Evolutionary conservation across 2,888 invertebrate species (phyloP), one percentile per base, ranked within the genome.

Genomic region (Nycteola revayana): DNA sequence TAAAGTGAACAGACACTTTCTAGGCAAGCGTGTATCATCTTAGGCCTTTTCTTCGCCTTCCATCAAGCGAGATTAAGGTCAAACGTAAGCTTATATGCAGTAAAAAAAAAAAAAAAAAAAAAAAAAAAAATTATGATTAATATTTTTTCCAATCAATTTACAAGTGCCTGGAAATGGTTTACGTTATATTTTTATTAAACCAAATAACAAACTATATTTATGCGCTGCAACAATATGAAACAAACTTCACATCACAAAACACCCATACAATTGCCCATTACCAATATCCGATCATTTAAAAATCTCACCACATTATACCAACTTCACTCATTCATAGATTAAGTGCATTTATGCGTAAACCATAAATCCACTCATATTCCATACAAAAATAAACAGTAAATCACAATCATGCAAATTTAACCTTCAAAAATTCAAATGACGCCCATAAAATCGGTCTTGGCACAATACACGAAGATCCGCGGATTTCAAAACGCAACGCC

Each of bases 341-440:
- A 59, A 71, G 64, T 67, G 65, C 69, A 67, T 66, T 65, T 61
- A 61, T 60, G 61, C 60, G 61, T 54, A 60, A 66, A 64, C 74
- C 75, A 79, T 81, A 80, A 67, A 69, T 72, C 62, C 60, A 50
- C 55, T 61, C 71, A 72, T 73, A 75, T 52, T 51, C 54, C 53
- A 51, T 29, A 54, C 62, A 64, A 72, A 77, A 75, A 76, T 72
- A 76, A 66, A 70, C 68, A 61, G 60, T 84, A 84, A 83, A 83
- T 85, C 84, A 86, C 82, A 87, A 84, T 86, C 79, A 88, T 86
- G 86, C 82, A 87, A 86, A 88, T 83, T 14, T n/a, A 38, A 71
- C 76, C 74, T 73, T 78, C 72, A 73, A 70, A 78, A 79, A 84
- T 82, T 85, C 73, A 84, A 85, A 86, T 78, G 62, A 69, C 57